phyloP scores from a whole-genome alignment of 2,113 vertebrate species.

The Chrysochloris asiatica region DNA sequence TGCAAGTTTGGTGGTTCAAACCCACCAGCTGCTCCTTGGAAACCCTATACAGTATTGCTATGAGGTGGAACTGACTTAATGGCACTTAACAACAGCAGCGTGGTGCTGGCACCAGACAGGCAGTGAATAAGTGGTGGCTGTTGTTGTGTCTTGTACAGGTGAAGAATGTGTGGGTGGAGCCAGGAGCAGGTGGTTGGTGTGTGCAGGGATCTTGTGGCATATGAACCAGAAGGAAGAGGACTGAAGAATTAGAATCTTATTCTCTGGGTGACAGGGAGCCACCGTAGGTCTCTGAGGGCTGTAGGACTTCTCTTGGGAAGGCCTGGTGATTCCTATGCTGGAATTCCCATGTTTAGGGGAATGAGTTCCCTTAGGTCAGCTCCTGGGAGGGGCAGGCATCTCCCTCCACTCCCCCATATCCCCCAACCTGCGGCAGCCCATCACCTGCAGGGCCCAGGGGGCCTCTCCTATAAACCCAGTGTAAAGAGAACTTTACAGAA shows the following conservation, averaged over 20 bases:
- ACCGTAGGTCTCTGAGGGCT: not conserved
- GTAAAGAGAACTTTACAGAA: no score
- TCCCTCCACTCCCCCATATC: accelerated
- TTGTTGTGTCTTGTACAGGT: not conserved
- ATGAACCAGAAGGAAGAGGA: not conserved
- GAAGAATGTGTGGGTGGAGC: accelerated
- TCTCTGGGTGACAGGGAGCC: not conserved
- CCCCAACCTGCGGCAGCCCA: not conserved
- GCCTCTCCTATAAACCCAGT: not conserved
- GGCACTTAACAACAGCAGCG: no score
- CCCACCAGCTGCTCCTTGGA: no score
- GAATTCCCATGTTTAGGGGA: not conserved
- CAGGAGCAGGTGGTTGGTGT: no score
- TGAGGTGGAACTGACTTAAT: no score
- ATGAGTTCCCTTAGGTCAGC: not conserved
- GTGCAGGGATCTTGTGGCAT: not conserved
- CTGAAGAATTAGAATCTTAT: not conserved
- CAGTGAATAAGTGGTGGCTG: not conserved
- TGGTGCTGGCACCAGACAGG: not conserved
- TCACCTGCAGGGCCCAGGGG: not conserved
- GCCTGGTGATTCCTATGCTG: not conserved
- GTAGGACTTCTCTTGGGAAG: not conserved
- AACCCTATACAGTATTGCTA: no score
- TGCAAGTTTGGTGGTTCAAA: no score
- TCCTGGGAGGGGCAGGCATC: not conserved